Percentiles rank a stretch among this genome's conserved stretches.
Evolutionary conservation across 2,888 invertebrate genomes (phyloP).

Genomic region (Ptilodon capucinus): DNA sequence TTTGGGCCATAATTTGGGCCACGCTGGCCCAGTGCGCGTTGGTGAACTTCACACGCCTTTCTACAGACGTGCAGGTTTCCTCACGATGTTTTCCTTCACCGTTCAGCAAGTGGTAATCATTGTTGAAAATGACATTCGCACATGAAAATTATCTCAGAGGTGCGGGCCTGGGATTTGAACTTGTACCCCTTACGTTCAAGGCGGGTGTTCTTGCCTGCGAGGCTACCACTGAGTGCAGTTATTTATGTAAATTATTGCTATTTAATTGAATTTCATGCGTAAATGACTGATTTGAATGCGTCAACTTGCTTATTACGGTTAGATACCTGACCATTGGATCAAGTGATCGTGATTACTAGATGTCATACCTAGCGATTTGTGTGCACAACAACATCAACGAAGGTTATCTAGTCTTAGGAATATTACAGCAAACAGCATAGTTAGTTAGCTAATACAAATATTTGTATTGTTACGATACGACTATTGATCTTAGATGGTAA

Average conservation of each 20-base stretch:
- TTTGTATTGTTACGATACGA: constrained; percentile 2
- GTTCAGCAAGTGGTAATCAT: too few relatives aligned
- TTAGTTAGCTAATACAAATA: constrained; percentile 14
- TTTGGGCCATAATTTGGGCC: too few relatives aligned
- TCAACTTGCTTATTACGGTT: constrained; percentile 5
- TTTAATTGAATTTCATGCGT: neutral
- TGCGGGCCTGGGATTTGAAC: too few relatives aligned
- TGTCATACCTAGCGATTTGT: constrained; percentile 14
- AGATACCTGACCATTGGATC: constrained; percentile 6
- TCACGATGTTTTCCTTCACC: too few relatives aligned
- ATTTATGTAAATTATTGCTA: constrained; percentile 1
- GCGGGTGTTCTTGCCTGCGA: too few relatives aligned
- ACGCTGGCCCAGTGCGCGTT: too few relatives aligned
- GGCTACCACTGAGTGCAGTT: too few relatives aligned
- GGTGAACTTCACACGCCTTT: too few relatives aligned
- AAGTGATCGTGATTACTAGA: constrained; percentile 2
- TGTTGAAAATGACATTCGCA: too few relatives aligned
- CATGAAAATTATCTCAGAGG: too few relatives aligned
- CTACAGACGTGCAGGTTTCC: too few relatives aligned
- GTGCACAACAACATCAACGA: constrained; percentile 18
- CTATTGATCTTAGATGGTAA: constrained; percentile 1
- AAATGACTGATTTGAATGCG: constrained; percentile 4
- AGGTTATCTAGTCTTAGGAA: constrained; percentile 31
- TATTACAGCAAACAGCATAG: constrained; percentile 23
- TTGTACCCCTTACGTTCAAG: too few relatives aligned